Base-by-base conservation (phyloP, 2,797 vertebrate genomes). In the Etheostoma perlongum region DNA sequence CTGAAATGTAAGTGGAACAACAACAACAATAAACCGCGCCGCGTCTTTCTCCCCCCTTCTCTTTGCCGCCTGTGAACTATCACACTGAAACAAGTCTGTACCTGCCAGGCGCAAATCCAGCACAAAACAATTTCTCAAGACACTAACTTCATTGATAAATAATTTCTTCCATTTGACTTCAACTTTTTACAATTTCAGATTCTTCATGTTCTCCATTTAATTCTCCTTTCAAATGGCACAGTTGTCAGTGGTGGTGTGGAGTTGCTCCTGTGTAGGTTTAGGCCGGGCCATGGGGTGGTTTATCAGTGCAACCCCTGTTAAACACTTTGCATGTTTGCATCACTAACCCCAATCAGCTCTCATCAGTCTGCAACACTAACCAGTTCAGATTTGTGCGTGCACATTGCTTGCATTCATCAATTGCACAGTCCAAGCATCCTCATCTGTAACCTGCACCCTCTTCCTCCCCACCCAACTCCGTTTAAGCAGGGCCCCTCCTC, bases 1-100 rank as follows among this genome's bases (percentile, higher is more conserved):
- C 98, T 93, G 98, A 99, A 98, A 99, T 99, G 98, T 99, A 99
- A 99, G 98, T 99, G 95, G 93, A 92, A 90, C 92, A 89, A 93
- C 95, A 94, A 94, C 88, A 91, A 83, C 83, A 91, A 92, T 86
- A 93, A 91, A 95, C 93, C 75, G 76, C 87, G 85, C 92, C 88
- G 70, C 94, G 93, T 94, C 94, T 89, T 89, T 90, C 91, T 88
- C 95, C 96, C 94, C 94, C 95, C 91, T 90, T 88, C 89, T 86
- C 84, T 85, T 42, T 67, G 85, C 85, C 23, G 73, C 81, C 83
- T 84, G 85, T 84, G 72, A 87, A 68, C 80, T 14, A 67, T 74
- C 87, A 62, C 82, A 62, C 60, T 44, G 74, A 62, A 66, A 63
- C 81, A 49, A 81, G 88, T 49, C 90, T 84, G 49, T 9, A 67